Base-by-base conservation (phyloP, 2,888 invertebrate species). In the Epirrhoe alternata region DNA sequence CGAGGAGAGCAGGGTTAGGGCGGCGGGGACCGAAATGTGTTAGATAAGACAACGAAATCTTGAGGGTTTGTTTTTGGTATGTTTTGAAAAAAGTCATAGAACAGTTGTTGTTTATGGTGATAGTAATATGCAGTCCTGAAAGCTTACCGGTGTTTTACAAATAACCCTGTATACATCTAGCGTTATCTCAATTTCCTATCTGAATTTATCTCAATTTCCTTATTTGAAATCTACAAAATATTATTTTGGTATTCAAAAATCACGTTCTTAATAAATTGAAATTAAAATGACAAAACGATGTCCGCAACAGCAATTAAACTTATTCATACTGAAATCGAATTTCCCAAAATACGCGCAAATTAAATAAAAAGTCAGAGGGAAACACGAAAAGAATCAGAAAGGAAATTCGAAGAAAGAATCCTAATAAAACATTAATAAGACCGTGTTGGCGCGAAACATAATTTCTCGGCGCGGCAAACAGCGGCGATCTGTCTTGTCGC, bases 361-460 rank as follows among this genome's bases (percentile, higher is more conserved):
- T 42, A 42, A 42, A 42, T 42, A 42, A 42, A 42, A 42, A 42
- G 33, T 33, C 33, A 33, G 38, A 1, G 12, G 12, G 12, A 42
- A 12, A 12, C 24, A 24, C 24, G 3, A 12, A 42, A 42, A 12
- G 38, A 42, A 12, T 12, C 0, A 12, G 38, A 42, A 42, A 42
- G 10, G 38, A 42, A 33, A 42, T 12, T 42, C 31, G 54, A 51
- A 47, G 65, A 50, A 54, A 60, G 60, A 67, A 67, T 69, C 62
- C 64, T 64, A 64, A 73, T 73, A 71, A 66, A 66, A 71, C 63
- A 62, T 67, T 71, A 71, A 68, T 71, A 68, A 66, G 64, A 17
- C 58, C 24, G 52, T 59, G 68, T 64, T 61, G 62, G 66, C 58
- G 61, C 12, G 59, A 59, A 61, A 68, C 58, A 61, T 58, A 65